These are phyloP conservation scores for Calosoma granatense DNA, from an alignment of 1,140 invertebrate genomes.

Conservation along the genomic window DNA sequence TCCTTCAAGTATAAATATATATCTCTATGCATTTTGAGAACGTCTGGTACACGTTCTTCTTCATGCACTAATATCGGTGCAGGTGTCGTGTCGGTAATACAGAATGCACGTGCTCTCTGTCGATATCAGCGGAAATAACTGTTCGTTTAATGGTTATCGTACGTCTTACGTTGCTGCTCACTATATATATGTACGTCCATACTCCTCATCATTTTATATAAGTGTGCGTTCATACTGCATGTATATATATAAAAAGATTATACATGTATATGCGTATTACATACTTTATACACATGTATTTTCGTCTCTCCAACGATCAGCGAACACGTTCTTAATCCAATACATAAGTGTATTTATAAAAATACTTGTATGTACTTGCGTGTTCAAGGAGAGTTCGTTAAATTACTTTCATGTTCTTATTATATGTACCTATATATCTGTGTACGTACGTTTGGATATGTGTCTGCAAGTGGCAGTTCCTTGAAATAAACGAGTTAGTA, in stretches of 20 bases:
- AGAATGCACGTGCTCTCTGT: slow-evolving; percentile 3
- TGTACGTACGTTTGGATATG: too few relatives aligned
- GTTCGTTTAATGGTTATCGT: slow-evolving; percentile 6
- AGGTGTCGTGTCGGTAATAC: slow-evolving; percentile 4
- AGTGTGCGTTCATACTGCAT: not conserved
- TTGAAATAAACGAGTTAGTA: too few relatives aligned
- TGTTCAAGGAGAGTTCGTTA: not conserved
- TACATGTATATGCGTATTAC: not conserved
- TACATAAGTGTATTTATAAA: not conserved
- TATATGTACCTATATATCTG: too few relatives aligned
- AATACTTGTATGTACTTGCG: not conserved
- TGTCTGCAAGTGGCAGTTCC: too few relatives aligned
- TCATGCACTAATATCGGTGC: slow-evolving; percentile 2
- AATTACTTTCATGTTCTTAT: too few relatives aligned
- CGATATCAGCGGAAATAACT: slow-evolving; percentile 6
- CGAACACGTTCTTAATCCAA: not conserved
- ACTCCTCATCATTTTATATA: not conserved
- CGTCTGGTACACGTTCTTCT: too few relatives aligned
- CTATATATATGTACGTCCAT: not conserved
- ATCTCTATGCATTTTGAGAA: too few relatives aligned
- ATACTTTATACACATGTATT: not conserved
- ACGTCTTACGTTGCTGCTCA: too few relatives aligned
- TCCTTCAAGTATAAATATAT: too few relatives aligned
- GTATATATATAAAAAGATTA: not conserved
- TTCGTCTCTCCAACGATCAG: not conserved